Evolutionary conservation across 1,140 invertebrate genomes (phyloP), one percentile per base, ranked within the genome.

Genomic region (Drosophila lini): DNA sequence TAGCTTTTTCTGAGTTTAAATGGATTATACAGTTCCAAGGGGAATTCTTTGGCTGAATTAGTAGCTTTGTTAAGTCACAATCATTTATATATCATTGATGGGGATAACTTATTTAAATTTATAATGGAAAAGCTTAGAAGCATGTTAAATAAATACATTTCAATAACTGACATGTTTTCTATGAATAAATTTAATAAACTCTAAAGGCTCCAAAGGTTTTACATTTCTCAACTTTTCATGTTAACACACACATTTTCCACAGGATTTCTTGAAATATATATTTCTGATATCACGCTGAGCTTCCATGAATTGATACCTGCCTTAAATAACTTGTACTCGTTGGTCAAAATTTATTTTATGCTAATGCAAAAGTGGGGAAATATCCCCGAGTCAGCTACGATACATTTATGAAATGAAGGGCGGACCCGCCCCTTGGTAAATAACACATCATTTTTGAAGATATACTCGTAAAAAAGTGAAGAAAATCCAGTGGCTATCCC

Each of bases 401-500:
- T 59, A 44, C 52, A 59, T 55, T 74, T 74, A 74, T 74, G 57
- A 53, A 62, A 45, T 47, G 40, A 45, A 71, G 59, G 65, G 28
- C 44, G 32, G 10, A 19, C 31, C 48, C 28, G n/a, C 15, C 47
- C 22, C 19, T 38, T 22, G 16, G 69, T 61, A 74, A 74, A 55
- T 53, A 74, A 55, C 67, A 73, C 53, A 64, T 68, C 45, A 70
- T 52, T 55, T 73, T 47, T 40, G 47, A 34, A 38, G 53, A 50
- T 31, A 60, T 19, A 28, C 40, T 50, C 48, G 68, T 32, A 41
- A 31, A 52, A 55, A 74, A 47, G 69, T 55, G 36, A 32, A 47
- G 56, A 55, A 62, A 48, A 74, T 74, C 40, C 67, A 36, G 70
- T 74, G 69, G 57, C 57, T 59, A 62, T 74, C 69, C 56, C 48